Evolutionary conservation across 2,113 vertebrate species (phyloP).

Genomic region (Notiomystis cincta): DNA sequence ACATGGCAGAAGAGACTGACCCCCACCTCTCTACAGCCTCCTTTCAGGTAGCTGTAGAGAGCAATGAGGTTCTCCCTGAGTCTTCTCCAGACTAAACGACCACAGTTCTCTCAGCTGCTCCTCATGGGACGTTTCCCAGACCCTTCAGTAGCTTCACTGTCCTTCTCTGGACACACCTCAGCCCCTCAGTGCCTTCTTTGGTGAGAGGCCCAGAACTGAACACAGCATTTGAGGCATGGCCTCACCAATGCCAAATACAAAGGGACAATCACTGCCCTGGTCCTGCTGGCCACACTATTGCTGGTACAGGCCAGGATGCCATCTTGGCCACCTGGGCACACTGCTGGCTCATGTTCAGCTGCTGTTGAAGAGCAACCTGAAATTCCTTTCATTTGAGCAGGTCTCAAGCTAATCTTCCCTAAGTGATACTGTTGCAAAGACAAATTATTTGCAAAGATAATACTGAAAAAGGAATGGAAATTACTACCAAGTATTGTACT

Average conservation of each 20-base stretch:
- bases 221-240: too few species aligned
- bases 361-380: not conserved
- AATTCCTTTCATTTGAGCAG: not conserved
- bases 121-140: not conserved
- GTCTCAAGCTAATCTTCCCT: not conserved
- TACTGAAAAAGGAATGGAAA: not conserved
- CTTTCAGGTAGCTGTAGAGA: not conserved
- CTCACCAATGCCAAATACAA: fast-evolving
- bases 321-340: not conserved
- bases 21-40: not conserved
- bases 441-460: not conserved
- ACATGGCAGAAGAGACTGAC: not conserved
- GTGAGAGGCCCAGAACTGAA: not conserved
- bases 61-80: not conserved
- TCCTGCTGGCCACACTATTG: not conserved
- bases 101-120: too few species aligned
- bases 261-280: not conserved
- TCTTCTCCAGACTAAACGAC: not conserved
- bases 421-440: not conserved
- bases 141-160: not conserved
- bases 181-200: not conserved
- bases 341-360: not conserved
- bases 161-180: not conserved
- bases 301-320: not conserved
- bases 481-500: not conserved